Evolutionary conservation across 2,797 vertebrate genomes (phyloP).

Genomic region (Enoplosus armatus): DNA sequence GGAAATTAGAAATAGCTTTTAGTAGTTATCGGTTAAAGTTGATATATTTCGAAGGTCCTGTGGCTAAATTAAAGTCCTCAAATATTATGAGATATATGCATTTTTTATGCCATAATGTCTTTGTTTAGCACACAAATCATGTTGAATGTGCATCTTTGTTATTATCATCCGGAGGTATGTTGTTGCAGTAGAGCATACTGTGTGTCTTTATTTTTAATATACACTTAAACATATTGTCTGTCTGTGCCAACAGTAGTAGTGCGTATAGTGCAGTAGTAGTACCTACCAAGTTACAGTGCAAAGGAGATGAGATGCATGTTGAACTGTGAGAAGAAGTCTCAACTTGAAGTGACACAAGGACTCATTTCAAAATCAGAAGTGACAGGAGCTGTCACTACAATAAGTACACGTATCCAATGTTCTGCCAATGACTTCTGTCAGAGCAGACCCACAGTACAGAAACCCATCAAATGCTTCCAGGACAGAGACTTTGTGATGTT

Average conservation of each 20-base stretch:
- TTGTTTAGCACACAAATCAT: neutral
- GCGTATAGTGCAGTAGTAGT: neutral
- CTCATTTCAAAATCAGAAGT: constrained; percentile 50
- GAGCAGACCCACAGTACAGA: constrained; percentile 36
- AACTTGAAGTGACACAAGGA: constrained; percentile 55
- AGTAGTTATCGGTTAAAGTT: neutral
- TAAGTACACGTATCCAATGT: constrained; percentile 44
- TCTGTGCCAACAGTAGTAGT: neutral
- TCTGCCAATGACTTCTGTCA: constrained; percentile 62
- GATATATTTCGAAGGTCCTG: neutral
- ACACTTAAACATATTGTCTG: neutral
- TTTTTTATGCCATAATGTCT: neutral
- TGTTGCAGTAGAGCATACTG: neutral
- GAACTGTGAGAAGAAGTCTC: constrained; percentile 37
- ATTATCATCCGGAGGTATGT: neutral
- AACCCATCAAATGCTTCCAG: constrained; percentile 29
- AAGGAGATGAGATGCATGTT: constrained; percentile 36
- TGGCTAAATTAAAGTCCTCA: neutral
- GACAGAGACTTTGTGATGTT: constrained; percentile 22
- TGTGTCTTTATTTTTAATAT: neutral
- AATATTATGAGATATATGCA: neutral
- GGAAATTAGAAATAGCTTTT: neutral
- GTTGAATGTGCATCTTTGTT: neutral
- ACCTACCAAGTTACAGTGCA: neutral
- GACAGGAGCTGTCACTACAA: constrained; percentile 66